Evolutionary conservation across 2,888 invertebrate species (phyloP).

Genomic region (Agrochola macilenta): DNA sequence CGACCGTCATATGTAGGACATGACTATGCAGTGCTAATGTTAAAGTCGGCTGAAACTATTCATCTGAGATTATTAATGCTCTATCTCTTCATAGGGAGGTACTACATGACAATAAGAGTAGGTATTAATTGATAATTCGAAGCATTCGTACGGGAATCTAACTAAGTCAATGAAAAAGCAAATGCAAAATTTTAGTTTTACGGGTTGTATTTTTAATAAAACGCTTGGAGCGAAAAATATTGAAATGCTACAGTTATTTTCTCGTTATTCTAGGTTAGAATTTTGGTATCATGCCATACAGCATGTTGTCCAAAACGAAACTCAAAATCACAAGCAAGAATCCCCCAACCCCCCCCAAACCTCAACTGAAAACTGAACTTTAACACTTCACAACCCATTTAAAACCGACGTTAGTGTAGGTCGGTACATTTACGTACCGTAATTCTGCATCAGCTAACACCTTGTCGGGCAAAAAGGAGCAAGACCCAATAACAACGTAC

Average conservation of each 20-base stretch:
- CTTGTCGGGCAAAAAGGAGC: slow-evolving; percentile 54
- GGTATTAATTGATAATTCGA: neutral
- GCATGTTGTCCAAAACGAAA: slow-evolving; percentile 5
- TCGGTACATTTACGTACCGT: slow-evolving; percentile 45
- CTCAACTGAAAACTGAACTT: slow-evolving; percentile 32
- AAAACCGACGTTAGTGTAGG: slow-evolving; percentile 38
- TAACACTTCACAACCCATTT: slow-evolving; percentile 48
- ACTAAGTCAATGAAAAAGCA: slow-evolving; percentile 2
- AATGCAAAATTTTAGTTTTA: slow-evolving; percentile 12
- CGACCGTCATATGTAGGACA: neutral
- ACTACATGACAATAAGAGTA: neutral
- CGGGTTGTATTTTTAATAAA: slow-evolving; percentile 12
- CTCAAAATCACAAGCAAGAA: slow-evolving; percentile 19
- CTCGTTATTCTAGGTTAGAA: neutral
- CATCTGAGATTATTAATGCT: neutral
- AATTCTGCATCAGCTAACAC: slow-evolving; percentile 60
- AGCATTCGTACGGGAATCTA: neutral
- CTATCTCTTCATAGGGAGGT: neutral
- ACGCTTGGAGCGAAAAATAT: slow-evolving; percentile 3
- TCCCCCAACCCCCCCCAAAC: too few relatives aligned
- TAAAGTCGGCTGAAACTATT: slow-evolving; percentile 2
- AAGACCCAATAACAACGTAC: slow-evolving; percentile 60
- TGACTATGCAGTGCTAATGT: neutral
- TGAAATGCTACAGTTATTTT: slow-evolving; percentile 17
- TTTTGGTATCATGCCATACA: neutral